A percentile compares a stretch with the other conserved stretches of the same genome.
Conservation (phyloP, 1,140 invertebrate genomes). For the Lerema accius region DNA sequence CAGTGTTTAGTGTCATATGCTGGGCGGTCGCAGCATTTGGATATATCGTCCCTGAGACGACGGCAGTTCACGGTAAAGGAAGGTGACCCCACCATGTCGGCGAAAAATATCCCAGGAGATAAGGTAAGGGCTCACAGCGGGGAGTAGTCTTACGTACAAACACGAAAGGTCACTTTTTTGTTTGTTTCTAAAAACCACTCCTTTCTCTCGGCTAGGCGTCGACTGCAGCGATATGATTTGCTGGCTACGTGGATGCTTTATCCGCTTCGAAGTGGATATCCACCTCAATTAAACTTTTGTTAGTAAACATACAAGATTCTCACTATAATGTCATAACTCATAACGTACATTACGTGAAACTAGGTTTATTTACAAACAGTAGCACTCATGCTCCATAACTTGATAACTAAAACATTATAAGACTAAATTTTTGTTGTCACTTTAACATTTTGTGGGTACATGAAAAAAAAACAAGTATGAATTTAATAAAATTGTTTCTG, state of each 20-base stretch:
- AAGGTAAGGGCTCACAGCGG: constrained; percentile 58
- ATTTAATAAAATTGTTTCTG: no score
- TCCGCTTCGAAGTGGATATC: neutral
- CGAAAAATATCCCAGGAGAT: constrained; percentile 79
- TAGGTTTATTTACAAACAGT: constrained; percentile 26
- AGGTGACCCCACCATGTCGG: constrained; percentile 76
- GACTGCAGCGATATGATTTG: constrained; percentile 34
- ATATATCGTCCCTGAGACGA: constrained; percentile 76
- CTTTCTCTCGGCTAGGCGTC: constrained; percentile 62
- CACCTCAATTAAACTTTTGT: constrained; percentile 4
- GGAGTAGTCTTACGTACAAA: constrained; percentile 41
- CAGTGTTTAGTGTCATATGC: constrained; percentile 79
- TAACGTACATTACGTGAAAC: neutral
- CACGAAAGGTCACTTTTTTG: constrained; percentile 69
- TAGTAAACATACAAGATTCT: constrained; percentile 14
- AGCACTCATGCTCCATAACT: neutral
- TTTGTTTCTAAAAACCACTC: constrained; percentile 61
- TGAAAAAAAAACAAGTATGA: no score
- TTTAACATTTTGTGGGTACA: no score
- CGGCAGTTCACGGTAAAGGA: constrained; percentile 63
- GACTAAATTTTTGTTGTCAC: no score
- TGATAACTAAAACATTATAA: constrained; percentile 1
- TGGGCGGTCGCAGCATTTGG: constrained; percentile 77
- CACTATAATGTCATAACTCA: neutral
- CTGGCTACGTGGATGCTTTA: constrained; percentile 27